Conservation (phyloP, 1,140 invertebrate genomes). For the Lethocerus indicus region DNA sequence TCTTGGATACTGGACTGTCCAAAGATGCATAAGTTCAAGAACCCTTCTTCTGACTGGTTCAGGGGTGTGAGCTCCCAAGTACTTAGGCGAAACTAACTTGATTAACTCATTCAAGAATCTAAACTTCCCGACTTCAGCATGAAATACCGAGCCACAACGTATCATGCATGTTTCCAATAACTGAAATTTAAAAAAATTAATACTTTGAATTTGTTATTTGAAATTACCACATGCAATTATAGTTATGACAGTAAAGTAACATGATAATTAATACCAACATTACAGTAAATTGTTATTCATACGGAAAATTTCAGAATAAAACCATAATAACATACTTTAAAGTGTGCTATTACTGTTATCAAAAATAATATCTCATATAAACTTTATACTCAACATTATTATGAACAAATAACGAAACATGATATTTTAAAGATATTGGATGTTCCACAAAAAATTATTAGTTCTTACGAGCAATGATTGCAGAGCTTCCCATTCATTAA, state of each 20-base stretch:
- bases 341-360: neutral
- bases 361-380: neutral
- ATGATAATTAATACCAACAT: too few species aligned
- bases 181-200: constrained; percentile 25
- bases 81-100: constrained; percentile 90
- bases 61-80: constrained; percentile 72
- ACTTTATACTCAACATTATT: neutral
- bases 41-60: constrained; percentile 60
- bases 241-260: too few species aligned
- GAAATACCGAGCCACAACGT: constrained; percentile 65
- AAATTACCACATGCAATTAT: too few species aligned
- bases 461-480: constrained; percentile 47
- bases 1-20: constrained; percentile 64
- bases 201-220: neutral
- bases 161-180: constrained; percentile 78
- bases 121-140: constrained; percentile 88
- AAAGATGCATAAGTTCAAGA: constrained; percentile 67
- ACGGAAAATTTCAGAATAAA: too few species aligned
- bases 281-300: too few species aligned
- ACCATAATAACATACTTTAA: too few species aligned
- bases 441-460: too few species aligned
- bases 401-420: neutral
- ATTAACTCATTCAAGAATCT: constrained; percentile 95
- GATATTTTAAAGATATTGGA: neutral
- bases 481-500: constrained; percentile 64